Evolutionary conservation across 2,797 vertebrate genomes (phyloP).

Genomic region (Karalla daura): DNA sequence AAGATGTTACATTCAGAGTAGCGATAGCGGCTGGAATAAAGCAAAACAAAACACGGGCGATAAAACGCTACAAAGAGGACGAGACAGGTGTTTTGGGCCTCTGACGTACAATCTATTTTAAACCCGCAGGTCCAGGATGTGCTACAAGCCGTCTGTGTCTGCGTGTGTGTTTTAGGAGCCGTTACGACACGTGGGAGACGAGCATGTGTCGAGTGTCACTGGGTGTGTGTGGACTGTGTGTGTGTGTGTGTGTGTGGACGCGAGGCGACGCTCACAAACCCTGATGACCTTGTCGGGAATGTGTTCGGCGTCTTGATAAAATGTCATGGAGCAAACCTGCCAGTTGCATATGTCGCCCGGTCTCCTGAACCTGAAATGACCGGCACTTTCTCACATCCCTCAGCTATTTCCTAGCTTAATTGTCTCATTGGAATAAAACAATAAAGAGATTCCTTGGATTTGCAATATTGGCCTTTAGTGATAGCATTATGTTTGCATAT

Average conservation of each 20-base stretch:
- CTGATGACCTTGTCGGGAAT: constrained; percentile 46
- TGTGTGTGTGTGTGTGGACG: too few species aligned
- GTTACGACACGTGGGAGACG: constrained; percentile 23
- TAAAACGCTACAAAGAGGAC: constrained; percentile 54
- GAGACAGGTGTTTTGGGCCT: constrained; percentile 39
- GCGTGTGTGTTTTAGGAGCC: constrained; percentile 14
- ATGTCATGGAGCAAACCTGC: constrained; percentile 46
- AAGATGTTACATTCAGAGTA: constrained; percentile 74
- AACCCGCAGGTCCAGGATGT: constrained; percentile 56
- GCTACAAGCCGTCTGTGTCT: constrained; percentile 58
- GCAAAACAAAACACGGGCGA: not conserved
- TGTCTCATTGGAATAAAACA: too few species aligned
- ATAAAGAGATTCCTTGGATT: constrained; percentile 38
- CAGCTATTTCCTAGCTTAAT: constrained; percentile 6
- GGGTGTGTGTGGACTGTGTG: too few species aligned
- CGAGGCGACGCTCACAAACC: constrained; percentile 42
- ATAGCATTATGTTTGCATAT: constrained; percentile 73
- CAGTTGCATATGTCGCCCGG: constrained; percentile 67
- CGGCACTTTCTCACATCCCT: constrained; percentile 18
- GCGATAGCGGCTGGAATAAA: constrained; percentile 58
- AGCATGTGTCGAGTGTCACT: constrained; percentile 3
- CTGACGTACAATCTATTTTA: constrained; percentile 64
- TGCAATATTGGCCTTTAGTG: constrained; percentile 36
- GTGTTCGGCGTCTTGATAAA: constrained; percentile 38
- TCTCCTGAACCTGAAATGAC: constrained; percentile 56